phyloP scores from a whole-genome alignment of 2,797 vertebrate genomes.

The Pelochelys cantorii region DNA sequence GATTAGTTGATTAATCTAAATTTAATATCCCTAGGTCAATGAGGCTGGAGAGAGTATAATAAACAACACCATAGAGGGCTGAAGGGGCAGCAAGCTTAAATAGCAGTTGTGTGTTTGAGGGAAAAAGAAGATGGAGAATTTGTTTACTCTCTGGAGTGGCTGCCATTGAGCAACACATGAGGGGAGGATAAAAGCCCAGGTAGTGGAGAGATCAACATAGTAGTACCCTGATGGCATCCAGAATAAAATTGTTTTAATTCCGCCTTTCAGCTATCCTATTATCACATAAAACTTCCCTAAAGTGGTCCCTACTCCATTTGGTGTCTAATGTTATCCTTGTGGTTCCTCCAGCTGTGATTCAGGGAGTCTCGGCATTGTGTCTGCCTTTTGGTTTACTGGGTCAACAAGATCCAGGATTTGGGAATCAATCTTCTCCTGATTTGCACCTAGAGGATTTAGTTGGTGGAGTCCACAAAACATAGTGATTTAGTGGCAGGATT shows the following conservation, averaged over 20 bases:
- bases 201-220: background rate
- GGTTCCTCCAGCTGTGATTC: background rate
- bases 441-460: background rate
- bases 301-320: background rate
- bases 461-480: background rate
- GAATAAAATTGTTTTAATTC: background rate
- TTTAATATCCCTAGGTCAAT: no score
- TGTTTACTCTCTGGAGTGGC: background rate
- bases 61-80: rapidly evolving
- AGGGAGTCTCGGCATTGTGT: background rate
- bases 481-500: background rate
- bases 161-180: background rate
- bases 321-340: background rate
- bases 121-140: background rate
- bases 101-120: background rate
- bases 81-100: background rate
- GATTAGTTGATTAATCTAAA: no score
- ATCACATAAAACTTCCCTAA: background rate
- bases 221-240: background rate
- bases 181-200: background rate
- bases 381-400: background rate
- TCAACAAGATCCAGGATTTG: background rate
- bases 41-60: background rate
- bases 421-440: background rate
- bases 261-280: background rate